Evolutionary conservation across 2,113 vertebrate species (phyloP), one percentile per base, ranked within the genome.

Genomic region (Microtus montanus): DNA sequence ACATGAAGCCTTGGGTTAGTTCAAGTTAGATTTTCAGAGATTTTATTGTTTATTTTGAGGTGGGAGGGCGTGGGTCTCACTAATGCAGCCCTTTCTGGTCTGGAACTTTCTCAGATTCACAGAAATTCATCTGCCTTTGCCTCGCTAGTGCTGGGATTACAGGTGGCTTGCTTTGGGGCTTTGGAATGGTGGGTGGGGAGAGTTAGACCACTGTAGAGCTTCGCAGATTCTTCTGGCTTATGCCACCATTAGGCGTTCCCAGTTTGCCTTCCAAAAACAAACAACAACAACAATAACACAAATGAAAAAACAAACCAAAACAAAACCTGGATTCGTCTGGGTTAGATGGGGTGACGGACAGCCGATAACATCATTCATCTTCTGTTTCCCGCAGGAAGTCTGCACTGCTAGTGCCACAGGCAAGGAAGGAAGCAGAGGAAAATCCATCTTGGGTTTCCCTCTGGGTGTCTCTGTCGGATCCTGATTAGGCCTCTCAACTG

Each of bases 311-410:
- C 64, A 66, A 66, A 14, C 35, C 70, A 20, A 71, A 71, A 20
- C 70, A 49, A 87, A 64, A 35, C 28, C 8, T 47, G 66, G 14
- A 12, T 82, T 78, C 54, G 71, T 85, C 38, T 71, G 71, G 38
- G 71, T 84, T 54, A 49, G 68, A 61, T n/a, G 28, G n/a, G 63
- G 52, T 28, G 52, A 11, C 92, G 14, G 84, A 26, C 85, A 17
- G 20, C 35, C 30, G 4, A 79, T 28, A 3, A 1, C 75, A 33
- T 24, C 64, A n/a, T 93, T 93, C 71, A 38, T 97, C 84, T 95
- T 91, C 75, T 93, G 90, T 92, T 96, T 96, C 91, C 95, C 93
- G 64, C 35, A 96, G 93, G 95, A 95, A 97, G 77, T 95, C 84
- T 95, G 79, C 63, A 68, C 92, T 93, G 80, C 84, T 95, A 20